Conservation (phyloP, 2,797 vertebrate species). For the Onychomys leucogaster region DNA sequence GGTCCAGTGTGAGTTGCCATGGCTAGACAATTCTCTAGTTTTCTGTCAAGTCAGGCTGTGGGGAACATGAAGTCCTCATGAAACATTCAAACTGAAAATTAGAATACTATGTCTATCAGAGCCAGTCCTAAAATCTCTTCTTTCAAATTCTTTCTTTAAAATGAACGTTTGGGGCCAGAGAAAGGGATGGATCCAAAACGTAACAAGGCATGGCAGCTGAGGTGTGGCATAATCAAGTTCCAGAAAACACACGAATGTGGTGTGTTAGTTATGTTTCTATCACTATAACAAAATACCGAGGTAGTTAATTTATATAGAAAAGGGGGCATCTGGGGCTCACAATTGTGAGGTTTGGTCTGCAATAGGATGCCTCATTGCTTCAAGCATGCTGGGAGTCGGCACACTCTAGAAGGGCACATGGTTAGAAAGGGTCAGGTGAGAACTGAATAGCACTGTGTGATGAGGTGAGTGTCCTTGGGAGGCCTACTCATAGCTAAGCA, state of each 20-base stretch:
- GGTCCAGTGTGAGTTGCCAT: no score
- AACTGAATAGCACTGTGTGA: background rate
- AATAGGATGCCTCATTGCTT: background rate
- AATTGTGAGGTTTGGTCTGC: background rate
- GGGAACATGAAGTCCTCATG: background rate
- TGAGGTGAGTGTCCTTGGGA: background rate
- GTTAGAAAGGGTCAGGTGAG: background rate
- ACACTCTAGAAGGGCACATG: background rate
- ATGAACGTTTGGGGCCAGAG: background rate
- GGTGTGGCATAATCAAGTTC: background rate
- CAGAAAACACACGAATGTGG: background rate
- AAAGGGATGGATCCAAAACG: background rate
- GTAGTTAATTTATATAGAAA: background rate
- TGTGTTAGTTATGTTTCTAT: background rate
- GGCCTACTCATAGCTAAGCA: background rate
- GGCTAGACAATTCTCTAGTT: background rate
- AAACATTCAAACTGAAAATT: background rate
- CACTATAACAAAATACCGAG: background rate
- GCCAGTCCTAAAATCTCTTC: background rate
- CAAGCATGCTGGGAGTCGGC: background rate
- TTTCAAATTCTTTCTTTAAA: background rate
- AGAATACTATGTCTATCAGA: background rate
- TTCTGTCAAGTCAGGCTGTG: background rate
- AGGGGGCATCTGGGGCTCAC: background rate
- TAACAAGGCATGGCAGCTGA: background rate